Evolutionary conservation across 2,113 vertebrate genomes (phyloP), one percentile per base, ranked within the genome.

Genomic region (Oreotrochilus melanogaster): DNA sequence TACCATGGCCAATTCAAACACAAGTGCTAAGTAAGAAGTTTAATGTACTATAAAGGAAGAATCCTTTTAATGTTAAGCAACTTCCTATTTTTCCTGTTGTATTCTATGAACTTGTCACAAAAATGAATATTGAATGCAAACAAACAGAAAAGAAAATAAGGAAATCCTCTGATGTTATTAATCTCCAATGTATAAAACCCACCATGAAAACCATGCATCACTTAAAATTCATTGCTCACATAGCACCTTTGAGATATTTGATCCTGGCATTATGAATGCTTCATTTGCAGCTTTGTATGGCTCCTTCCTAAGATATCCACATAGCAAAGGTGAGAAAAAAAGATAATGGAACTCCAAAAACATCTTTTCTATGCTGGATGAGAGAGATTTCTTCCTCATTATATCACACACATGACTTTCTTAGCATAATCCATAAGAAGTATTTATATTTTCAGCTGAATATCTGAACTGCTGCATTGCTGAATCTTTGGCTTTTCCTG

Each of bases 111-210:
- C 64, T 78, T 70, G 50, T 37, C 37, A 76, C 21, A 80, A n/a
- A 50, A 67, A 19, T 82, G 70, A 70, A 57, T 86, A 31, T 88
- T 21, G 13, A 56, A 75, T 64, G 22, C 13, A 90, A 82, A 79
- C 33, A 73, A 95, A 83, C 16, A 70, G 13, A 33, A 83, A 72
- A 78, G 65, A 66, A 91, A 86, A 67, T 22, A 2, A 64, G 35
- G 35, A 89, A 95, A 93, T 78, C 39, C 37, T 78, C 54, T 61
- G 57, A 69, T 83, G 27, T 92, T 82, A 28, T 84, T 93, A 74
- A 37, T 71, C 48, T 10, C 7, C n/a, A 39, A 50, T 22, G 14
- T 76, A 78, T 24, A 86, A 72, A 89, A 11, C 43, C 21, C 11
- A 7, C 50, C 79, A 13, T 50, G 53, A 80, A 91, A 88, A 75